Percentiles rank a stretch among this genome's conserved stretches.
phyloP scores from a whole-genome alignment of 2,113 vertebrate genomes.

The Platanista minor region DNA sequence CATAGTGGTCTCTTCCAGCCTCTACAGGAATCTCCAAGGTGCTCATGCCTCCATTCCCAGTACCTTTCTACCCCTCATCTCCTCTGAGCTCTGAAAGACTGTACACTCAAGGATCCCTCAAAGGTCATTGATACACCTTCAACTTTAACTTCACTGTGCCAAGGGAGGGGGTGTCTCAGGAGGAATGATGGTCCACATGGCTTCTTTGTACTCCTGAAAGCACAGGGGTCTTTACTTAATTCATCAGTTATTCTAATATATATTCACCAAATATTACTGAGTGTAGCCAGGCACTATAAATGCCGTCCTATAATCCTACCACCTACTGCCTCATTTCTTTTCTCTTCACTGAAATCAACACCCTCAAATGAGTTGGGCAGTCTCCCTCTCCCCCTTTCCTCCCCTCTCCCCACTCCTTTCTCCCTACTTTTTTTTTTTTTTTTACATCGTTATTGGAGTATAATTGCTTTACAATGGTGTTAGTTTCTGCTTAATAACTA shows the following conservation, averaged over 20 bases:
- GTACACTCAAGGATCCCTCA: neutral
- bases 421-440: too few species aligned
- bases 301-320: neutral
- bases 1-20: neutral
- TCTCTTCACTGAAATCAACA: neutral
- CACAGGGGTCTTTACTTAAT: neutral
- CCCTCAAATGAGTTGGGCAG: neutral
- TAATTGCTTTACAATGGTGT: too few species aligned
- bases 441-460: too few species aligned
- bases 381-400: neutral
- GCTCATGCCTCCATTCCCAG: neutral
- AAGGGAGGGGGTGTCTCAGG: fast-evolving
- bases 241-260: neutral
- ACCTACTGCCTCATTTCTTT: neutral
- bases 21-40: neutral
- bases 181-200: neutral
- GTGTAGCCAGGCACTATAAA: neutral
- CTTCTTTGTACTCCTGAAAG: neutral
- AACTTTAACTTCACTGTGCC: neutral
- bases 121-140: neutral
- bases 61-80: neutral
- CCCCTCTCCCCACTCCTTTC: neutral
- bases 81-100: neutral
- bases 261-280: neutral
- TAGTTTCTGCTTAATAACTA: too few species aligned